Percentiles rank a stretch among this genome's conserved stretches.
Evolutionary conservation across 2,888 invertebrate genomes (phyloP).

Genomic region (Philopedon plagiatum): DNA sequence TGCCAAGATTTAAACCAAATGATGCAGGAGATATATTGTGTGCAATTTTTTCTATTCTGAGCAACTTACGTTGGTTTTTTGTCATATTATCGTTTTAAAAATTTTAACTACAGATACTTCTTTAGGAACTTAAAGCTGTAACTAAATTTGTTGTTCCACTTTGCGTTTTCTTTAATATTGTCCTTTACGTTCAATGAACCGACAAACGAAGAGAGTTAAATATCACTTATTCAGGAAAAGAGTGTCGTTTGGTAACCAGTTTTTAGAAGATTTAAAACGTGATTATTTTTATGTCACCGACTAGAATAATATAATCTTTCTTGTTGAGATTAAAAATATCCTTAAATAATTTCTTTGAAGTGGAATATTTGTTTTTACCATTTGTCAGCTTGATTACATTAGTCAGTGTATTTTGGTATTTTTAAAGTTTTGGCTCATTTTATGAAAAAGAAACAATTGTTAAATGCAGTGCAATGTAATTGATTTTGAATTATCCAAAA

Average conservation of each 20-base stretch:
- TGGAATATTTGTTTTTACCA: slow-evolving; percentile 1
- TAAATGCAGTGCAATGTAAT: no score
- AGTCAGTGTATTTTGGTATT: no score
- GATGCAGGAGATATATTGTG: no score
- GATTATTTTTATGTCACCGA: background rate
- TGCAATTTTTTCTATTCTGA: no score
- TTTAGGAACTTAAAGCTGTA: no score
- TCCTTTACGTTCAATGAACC: background rate
- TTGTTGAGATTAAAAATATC: slow-evolving; percentile 2
- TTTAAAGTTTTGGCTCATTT: no score
- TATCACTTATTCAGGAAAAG: background rate
- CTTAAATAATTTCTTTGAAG: background rate
- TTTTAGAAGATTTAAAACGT: background rate
- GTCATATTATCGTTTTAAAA: no score
- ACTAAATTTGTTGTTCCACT: background rate
- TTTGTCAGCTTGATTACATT: background rate
- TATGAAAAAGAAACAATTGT: no score
- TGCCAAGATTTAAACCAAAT: no score
- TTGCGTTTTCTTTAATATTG: background rate
- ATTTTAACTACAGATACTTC: no score
- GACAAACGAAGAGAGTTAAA: background rate
- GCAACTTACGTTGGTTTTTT: no score
- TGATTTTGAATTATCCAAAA: no score
- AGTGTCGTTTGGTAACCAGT: slow-evolving; percentile 3
- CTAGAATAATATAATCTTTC: slow-evolving; percentile 5